Percentiles rank a stretch among this genome's conserved stretches.
Evolutionary conservation across 2,888 invertebrate species (phyloP).

Genomic region (Ametastegia equiseti): DNA sequence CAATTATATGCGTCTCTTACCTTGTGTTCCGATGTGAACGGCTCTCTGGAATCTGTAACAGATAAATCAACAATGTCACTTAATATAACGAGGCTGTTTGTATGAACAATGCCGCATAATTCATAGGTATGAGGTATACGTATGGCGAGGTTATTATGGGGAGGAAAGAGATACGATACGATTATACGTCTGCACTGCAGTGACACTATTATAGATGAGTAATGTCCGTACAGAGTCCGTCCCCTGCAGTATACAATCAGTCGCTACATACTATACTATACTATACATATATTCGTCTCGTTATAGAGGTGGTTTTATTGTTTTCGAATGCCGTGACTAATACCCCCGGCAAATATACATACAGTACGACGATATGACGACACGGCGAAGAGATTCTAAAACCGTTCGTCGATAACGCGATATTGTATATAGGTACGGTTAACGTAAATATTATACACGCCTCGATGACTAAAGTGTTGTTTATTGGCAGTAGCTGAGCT

Average conservation of each 20-base stretch:
- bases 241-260: too few relatives aligned
- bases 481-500: not conserved
- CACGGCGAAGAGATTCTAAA: not conserved
- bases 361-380: not conserved
- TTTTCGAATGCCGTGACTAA: too few relatives aligned
- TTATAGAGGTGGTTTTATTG: too few relatives aligned
- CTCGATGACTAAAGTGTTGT: conserved; percentile 33
- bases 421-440: not conserved
- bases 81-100: not conserved
- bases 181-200: not conserved
- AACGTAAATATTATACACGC: not conserved
- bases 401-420: conserved; percentile 1
- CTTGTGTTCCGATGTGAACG: conserved; percentile 60
- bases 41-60: conserved; percentile 57
- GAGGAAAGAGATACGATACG: not conserved
- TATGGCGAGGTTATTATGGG: not conserved
- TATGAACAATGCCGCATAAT: not conserved
- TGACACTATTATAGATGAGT: too few relatives aligned
- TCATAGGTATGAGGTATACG: not conserved
- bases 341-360: too few relatives aligned
- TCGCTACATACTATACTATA: too few relatives aligned
- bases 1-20: conserved; percentile 54
- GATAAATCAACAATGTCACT: conserved; percentile 11
- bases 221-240: too few relatives aligned
- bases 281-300: too few relatives aligned